These are phyloP conservation scores for Erebia epiphron DNA, from an alignment of 2,888 invertebrate species.

Conservation along the genomic window DNA sequence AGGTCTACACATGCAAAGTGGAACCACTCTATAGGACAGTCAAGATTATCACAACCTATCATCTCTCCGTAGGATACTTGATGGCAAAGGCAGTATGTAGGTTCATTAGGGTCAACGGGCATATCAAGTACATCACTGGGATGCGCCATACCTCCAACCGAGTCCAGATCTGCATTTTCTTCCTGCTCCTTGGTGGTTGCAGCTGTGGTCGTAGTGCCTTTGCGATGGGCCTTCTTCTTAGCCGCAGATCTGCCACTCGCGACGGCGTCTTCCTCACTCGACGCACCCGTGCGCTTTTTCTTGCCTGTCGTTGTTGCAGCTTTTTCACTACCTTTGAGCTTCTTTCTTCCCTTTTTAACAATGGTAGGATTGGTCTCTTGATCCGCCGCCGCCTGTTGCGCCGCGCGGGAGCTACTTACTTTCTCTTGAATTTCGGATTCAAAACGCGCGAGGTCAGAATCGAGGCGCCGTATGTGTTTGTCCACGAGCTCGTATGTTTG, in stretches of 20 bases:
- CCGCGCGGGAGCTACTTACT: conserved; percentile 88
- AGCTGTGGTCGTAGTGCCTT: conserved; percentile 64
- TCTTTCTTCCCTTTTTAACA: conserved; percentile 78
- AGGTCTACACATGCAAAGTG: conserved; percentile 97
- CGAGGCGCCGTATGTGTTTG: conserved; percentile 97
- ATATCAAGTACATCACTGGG: conserved; percentile 95
- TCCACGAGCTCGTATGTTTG: conserved; percentile 99
- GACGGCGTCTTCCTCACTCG: conserved; percentile 77
- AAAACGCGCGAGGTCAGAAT: conserved; percentile 97
- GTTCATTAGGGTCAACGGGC: conserved; percentile 98
- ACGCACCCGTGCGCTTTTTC: conserved; percentile 81
- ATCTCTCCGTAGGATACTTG: conserved; percentile 98
- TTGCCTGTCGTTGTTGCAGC: conserved; percentile 68
- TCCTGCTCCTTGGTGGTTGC: conserved; percentile 71
- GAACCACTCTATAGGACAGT: conserved; percentile 96
- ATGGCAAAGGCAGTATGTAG: conserved; percentile 98
- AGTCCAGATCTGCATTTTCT: conserved; percentile 78
- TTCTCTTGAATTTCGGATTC: conserved; percentile 99
- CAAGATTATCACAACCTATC: conserved; percentile 97
- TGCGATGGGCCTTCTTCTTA: conserved; percentile 72
- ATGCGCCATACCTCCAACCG: conserved; percentile 85
- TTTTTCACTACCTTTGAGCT: conserved; percentile 71
- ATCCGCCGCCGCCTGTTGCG: conserved; percentile 75
- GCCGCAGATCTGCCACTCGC: conserved; percentile 67
- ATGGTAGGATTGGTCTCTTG: conserved; percentile 70